These are phyloP conservation scores for Thecophora atra DNA, from an alignment of 2,888 invertebrate species.

Conservation along the genomic window DNA sequence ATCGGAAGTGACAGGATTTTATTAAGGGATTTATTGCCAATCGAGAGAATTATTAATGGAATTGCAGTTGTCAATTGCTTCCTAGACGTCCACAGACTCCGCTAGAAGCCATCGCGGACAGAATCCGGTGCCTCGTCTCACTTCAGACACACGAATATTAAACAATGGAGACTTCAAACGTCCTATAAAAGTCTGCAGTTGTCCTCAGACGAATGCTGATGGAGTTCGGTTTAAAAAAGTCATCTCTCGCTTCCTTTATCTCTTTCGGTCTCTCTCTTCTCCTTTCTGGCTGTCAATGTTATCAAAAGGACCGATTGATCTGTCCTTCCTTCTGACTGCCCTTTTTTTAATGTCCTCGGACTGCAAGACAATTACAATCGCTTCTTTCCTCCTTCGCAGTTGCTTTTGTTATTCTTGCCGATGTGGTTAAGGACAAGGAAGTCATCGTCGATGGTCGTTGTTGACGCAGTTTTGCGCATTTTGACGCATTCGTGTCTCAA, in stretches of 20 bases:
- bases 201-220: no score
- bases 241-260: no score
- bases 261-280: no score
- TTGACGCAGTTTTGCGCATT: slow-evolving; percentile 24
- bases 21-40: neutral
- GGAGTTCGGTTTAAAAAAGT: no score
- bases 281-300: neutral
- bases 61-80: slow-evolving; percentile 10
- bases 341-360: neutral
- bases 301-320: neutral
- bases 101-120: neutral
- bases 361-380: neutral
- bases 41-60: slow-evolving; percentile 16
- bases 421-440: neutral
- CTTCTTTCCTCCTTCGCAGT: neutral
- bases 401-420: neutral
- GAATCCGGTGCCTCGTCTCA: no score
- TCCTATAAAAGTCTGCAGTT: no score
- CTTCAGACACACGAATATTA: no score
- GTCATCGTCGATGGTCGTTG: neutral
- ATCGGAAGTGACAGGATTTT: no score
- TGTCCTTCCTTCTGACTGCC: neutral
- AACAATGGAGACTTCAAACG: no score
- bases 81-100: neutral
- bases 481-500: slow-evolving; percentile 24